Evolutionary conservation across 1,140 invertebrate genomes (phyloP).

Genomic region (Hetaerina americana): DNA sequence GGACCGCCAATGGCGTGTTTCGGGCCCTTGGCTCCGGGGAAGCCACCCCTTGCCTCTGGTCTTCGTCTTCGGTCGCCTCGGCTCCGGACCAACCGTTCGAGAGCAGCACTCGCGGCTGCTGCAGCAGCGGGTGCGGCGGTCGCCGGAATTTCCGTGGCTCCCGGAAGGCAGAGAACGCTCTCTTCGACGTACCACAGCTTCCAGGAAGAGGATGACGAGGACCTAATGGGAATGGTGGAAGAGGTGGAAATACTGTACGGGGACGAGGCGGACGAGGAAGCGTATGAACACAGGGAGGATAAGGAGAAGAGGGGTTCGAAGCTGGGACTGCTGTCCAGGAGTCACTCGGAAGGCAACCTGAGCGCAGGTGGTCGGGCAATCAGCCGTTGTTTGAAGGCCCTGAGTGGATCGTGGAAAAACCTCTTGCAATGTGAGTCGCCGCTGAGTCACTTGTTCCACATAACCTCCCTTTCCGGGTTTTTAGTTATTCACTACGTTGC

Average conservation of each 20-base stretch:
- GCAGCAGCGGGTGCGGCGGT: background rate
- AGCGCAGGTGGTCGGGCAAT: conserved; percentile 8
- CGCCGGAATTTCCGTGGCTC: conserved; percentile 8
- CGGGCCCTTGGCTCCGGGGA: conserved; percentile 32
- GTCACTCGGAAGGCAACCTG: conserved; percentile 31
- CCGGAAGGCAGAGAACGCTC: conserved; percentile 14
- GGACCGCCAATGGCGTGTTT: conserved; percentile 22
- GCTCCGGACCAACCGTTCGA: background rate
- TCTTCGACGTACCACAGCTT: conserved; percentile 37
- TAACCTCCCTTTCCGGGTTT: too few species aligned
- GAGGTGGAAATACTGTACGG: too few species aligned
- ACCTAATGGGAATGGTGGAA: conserved; percentile 14
- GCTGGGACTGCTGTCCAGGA: conserved; percentile 16
- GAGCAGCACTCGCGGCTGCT: background rate
- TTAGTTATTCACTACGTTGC: too few species aligned
- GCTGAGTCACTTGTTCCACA: too few species aligned
- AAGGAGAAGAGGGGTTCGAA: background rate
- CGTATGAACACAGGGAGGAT: conserved; percentile 26
- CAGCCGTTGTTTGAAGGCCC: conserved; percentile 40
- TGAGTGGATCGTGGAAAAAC: conserved; percentile 36
- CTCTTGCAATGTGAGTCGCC: conserved; percentile 28
- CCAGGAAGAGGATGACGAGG: conserved; percentile 32
- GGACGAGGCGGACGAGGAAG: conserved; percentile 35
- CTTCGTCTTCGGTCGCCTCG: background rate
- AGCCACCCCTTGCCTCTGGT: conserved; percentile 22